Conservation (phyloP, 1,140 invertebrate genomes). For the Aphelinus atriplicis region DNA sequence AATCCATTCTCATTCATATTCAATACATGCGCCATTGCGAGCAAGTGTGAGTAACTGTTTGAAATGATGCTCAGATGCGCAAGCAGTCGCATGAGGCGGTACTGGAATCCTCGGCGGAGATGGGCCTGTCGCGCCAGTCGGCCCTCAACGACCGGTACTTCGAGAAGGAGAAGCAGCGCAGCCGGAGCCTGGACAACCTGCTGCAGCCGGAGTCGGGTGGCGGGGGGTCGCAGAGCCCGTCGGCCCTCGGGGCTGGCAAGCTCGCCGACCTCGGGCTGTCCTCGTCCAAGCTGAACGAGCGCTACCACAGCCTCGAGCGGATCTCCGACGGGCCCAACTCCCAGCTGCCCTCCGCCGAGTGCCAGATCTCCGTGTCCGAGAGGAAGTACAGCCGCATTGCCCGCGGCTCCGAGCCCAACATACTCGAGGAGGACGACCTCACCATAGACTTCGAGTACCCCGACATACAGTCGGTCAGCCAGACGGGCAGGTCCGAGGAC, state of each 20-base stretch:
- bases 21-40: too few relatives aligned
- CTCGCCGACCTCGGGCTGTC: conserved; percentile 80
- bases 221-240: neutral
- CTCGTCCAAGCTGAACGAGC: conserved; percentile 83
- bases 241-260: conserved; percentile 59
- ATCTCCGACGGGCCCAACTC: conserved; percentile 68
- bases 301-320: conserved; percentile 86
- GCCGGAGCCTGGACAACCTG: conserved; percentile 84
- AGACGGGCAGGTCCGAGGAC: conserved; percentile 73
- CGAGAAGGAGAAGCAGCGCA: conserved; percentile 82
- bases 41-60: too few relatives aligned
- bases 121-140: conserved; percentile 80
- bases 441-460: conserved; percentile 76
- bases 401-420: conserved; percentile 63
- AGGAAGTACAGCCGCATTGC: conserved; percentile 64
- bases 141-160: conserved; percentile 90
- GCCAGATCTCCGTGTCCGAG: conserved; percentile 64
- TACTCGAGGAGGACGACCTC: conserved; percentile 67
- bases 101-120: conserved; percentile 62
- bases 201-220: conserved; percentile 66
- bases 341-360: conserved; percentile 70
- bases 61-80: conserved; percentile 57
- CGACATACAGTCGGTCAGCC: conserved; percentile 71
- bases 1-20: too few relatives aligned
- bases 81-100: conserved; percentile 78